Base-by-base conservation (phyloP, 2,888 invertebrate species). In the Microctonus hyperodae region DNA sequence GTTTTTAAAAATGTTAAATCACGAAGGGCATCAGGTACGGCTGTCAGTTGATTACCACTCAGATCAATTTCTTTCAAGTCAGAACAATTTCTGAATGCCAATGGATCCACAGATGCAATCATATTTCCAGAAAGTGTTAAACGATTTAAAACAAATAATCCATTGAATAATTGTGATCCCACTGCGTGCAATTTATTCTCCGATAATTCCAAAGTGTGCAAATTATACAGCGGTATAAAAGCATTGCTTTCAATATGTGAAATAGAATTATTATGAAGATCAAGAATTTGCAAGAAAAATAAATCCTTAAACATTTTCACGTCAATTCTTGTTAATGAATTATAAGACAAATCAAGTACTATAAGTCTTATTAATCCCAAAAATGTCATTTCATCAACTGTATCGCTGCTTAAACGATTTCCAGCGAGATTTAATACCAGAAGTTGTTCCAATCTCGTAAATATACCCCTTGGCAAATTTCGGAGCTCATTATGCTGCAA, bases 161-260 rank as follows among this genome's bases (percentile, higher is more conserved):
- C 94, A 82, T 94, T 93, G 85, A 95, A 93, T 75, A 94, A 87
- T 76, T 91, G 90, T 75, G 92, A 90, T 70, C 93, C 92, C 77
- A 95, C 88, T 51, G 92, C 90, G 80, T 93, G 92, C 61, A 96
- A 86, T 61, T 92, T 88, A 83, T 97, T 97, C 83, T 95, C 93
- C 44, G 95, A 94, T 72, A 97, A 85, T 82, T 96, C 96, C 60
- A 97, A 85, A 6, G 95, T 94, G 83, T 95, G 94, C 74, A 97
- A 86, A 84, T 96, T 95, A 85, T 95, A 94, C 58, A 96, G 87
- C 1, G 95, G 93, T 78, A 93, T 83, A 79, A 97, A 96, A 56
- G 95, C 92, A 79, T 93, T 93, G 78, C 94, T 93, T 86, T 94
- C 93, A 73, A 95, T 91, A 79, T 92, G 93, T n/a, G 92, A 92